Conservation (phyloP, 2,888 invertebrate genomes). For the Habrosyne pyritoides region DNA sequence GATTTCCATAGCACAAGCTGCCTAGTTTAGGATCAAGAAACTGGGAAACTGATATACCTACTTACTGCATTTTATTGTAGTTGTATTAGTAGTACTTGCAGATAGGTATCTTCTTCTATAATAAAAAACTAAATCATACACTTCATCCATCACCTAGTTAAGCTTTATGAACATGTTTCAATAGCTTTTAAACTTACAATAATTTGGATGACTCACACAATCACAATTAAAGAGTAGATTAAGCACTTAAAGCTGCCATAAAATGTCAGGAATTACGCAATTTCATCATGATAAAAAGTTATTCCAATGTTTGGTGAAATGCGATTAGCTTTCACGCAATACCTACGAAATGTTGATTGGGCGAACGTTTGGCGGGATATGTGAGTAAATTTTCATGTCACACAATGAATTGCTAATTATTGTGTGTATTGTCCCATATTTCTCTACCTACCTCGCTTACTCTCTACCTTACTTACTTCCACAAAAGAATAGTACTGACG, state of each 20-base stretch:
- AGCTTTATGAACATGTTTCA: neutral
- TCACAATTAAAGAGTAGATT: neutral
- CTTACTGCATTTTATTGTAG: too few relatives aligned
- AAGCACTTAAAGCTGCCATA: neutral
- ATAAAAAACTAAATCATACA: too few relatives aligned
- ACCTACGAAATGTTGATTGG: neutral
- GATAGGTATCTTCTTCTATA: too few relatives aligned
- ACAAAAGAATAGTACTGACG: too few relatives aligned
- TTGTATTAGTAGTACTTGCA: too few relatives aligned
- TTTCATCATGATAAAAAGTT: neutral
- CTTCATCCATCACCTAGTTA: neutral
- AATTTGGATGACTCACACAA: neutral
- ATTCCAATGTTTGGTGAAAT: conserved; percentile 1
- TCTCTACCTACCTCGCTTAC: too few relatives aligned
- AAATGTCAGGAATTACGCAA: neutral
- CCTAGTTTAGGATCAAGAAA: too few relatives aligned
- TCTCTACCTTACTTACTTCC: too few relatives aligned
- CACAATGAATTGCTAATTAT: too few relatives aligned
- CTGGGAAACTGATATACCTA: too few relatives aligned
- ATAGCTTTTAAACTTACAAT: neutral
- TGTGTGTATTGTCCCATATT: too few relatives aligned
- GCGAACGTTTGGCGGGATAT: neutral
- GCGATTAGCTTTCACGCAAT: neutral
- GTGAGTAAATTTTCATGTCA: neutral
- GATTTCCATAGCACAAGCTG: too few relatives aligned